phyloP scores from a whole-genome alignment of 2,888 invertebrate species.

The Mesorhabditis belari region DNA sequence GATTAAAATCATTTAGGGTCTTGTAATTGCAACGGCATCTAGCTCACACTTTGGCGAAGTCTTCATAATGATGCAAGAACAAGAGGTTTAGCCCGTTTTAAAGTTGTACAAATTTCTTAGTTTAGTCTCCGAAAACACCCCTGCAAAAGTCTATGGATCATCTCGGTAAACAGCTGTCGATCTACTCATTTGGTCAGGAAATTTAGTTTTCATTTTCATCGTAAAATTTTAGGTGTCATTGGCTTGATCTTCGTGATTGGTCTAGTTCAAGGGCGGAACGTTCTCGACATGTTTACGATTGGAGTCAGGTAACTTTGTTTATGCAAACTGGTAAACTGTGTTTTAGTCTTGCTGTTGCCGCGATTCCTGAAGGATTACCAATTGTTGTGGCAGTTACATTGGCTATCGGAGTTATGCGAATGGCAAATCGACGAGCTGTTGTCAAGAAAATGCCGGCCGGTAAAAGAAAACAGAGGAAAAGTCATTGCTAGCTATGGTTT shows the following conservation, averaged over 20 bases:
- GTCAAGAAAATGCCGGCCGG: constrained; percentile 91
- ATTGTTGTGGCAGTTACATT: constrained; percentile 98
- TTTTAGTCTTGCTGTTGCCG: constrained; percentile 79
- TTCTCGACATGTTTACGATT: constrained; percentile 96
- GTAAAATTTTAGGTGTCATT: constrained; percentile 63
- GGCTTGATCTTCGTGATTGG: constrained; percentile 91
- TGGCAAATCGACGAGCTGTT: constrained; percentile 72
- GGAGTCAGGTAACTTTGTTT: constrained; percentile 70
- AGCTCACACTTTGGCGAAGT: constrained; percentile 97
- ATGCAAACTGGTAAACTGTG: background rate
- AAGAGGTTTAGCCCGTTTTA: constrained; percentile 63
- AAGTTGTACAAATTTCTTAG: constrained; percentile 1
- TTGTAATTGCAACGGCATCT: constrained; percentile 91
- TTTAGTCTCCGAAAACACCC: constrained; percentile 85
- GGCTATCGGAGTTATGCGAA: constrained; percentile 94
- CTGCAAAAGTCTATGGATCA: constrained; percentile 95
- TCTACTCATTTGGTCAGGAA: constrained; percentile 75
- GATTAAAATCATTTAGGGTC: constrained; percentile 64
- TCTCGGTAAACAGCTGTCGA: constrained; percentile 86
- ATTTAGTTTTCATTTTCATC: background rate
- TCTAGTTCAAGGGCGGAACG: constrained; percentile 85
- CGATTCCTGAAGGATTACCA: constrained; percentile 95
- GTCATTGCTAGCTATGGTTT: too few relatives aligned
- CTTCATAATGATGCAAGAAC: constrained; percentile 97
- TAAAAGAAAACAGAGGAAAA: too few relatives aligned